Base-by-base conservation (phyloP, 2,797 vertebrate species). In the Nyctalus aviator region DNA sequence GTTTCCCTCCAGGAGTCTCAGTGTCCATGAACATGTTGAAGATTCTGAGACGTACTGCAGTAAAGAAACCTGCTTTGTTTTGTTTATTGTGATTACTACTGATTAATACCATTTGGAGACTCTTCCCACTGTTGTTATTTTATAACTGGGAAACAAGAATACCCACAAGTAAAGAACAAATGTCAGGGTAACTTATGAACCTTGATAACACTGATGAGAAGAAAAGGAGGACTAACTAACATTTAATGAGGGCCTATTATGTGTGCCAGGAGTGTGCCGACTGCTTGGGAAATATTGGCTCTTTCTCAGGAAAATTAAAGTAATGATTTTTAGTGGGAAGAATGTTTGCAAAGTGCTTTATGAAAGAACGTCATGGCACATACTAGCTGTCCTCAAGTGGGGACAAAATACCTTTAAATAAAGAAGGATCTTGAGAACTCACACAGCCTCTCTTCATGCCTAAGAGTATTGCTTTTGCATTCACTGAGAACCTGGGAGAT, bases 341-440 rank as follows among this genome's bases (percentile, higher is more conserved):
- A 9, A 21, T 94, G 84, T 77, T 93, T 89, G 83, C 12, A 78
- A 62, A 62, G 53, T 75, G 20, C 77, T 94, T 95, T 75, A 90
- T 1, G 3, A 84, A 95, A 82, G 72, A 91, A 50, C 5, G 0
- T 73, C 27, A 32, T 71, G 55, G 68, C n/a, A 57, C 55, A 21
- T 46, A 35, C 68, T 71, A 76, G 10, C 84, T 94, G 23, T 88
- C n/a, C 14, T 88, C 81, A 50, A 83, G 46, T 44, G n/a, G 32
- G 53, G 17, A 55, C 15, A 25, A 30, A 64, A 66, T 55, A 37
- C 37, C 6, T 88, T 91, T 79, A 30, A 68, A 50, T 78, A 69
- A 75, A 23, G 44, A 75, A 75, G 20, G 7, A 30, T 73, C 27
- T 92, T 86, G 41, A 95, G 66, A 76, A 85, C 14, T 87, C 55